phyloP scores from a whole-genome alignment of 2,113 vertebrate species.

The Sapayoa aenigma region DNA sequence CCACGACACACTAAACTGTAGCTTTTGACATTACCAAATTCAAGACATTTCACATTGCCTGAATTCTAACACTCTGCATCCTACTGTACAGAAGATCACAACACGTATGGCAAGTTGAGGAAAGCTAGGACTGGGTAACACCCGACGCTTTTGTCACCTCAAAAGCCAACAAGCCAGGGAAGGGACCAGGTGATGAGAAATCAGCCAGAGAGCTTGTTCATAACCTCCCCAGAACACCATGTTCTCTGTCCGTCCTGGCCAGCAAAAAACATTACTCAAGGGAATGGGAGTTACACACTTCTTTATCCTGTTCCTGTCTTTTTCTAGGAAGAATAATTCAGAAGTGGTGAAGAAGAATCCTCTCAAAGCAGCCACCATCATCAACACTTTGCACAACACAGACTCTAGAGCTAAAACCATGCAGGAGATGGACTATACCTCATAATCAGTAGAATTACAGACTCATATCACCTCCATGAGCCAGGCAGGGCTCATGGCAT shows the following conservation, averaged over 20 bases:
- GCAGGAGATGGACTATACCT: not conserved
- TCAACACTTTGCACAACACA: not conserved
- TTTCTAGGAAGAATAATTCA: not conserved
- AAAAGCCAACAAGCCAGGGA: not conserved
- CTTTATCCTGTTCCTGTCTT: not conserved
- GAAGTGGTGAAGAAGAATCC: not conserved
- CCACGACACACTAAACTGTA: fast-evolving
- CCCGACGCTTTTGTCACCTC: not conserved
- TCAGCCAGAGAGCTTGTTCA: not conserved
- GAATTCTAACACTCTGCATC: not conserved
- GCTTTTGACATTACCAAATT: not conserved
- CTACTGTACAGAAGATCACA: not conserved
- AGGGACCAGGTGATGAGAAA: not conserved
- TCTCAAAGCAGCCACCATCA: not conserved
- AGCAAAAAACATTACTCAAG: not conserved
- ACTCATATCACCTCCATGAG: not conserved
- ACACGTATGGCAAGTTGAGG: not conserved
- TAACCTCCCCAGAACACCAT: not conserved
- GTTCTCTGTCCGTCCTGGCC: not conserved
- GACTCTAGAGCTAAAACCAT: not conserved
- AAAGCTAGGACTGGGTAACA: not conserved
- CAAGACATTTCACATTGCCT: not conserved
- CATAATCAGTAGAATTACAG: not conserved
- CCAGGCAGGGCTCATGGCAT: not conserved
- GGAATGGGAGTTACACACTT: not conserved